Conservation (phyloP, 1,140 invertebrate species). For the Neocloeon triangulifer region DNA sequence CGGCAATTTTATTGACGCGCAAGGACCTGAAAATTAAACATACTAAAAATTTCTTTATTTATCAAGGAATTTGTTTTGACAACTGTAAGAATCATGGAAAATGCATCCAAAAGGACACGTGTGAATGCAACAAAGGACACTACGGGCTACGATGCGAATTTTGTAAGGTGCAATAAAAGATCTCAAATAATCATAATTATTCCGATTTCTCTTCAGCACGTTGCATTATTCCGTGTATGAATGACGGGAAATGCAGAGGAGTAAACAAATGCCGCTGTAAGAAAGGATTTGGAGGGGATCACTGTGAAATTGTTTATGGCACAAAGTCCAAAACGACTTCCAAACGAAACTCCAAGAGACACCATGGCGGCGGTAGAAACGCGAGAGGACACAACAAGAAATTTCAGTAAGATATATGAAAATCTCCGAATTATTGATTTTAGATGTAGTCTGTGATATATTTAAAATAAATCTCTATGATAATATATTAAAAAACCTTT, state of each 20-base stretch:
- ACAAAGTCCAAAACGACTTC: too few relatives aligned
- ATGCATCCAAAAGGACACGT: slow-evolving; percentile 80
- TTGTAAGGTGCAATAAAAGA: slow-evolving; percentile 37
- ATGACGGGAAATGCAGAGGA: slow-evolving; percentile 61
- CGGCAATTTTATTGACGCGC: too few relatives aligned
- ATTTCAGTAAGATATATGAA: too few relatives aligned
- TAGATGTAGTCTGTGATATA: too few relatives aligned
- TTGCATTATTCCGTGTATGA: slow-evolving; percentile 69
- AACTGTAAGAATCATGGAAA: slow-evolving; percentile 87
- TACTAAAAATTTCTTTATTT: too few relatives aligned
- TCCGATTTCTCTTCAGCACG: slow-evolving; percentile 41
- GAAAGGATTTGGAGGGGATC: slow-evolving; percentile 50
- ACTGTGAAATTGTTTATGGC: slow-evolving; percentile 59
- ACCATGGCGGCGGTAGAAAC: too few relatives aligned
- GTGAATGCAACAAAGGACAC: slow-evolving; percentile 70
- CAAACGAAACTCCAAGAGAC: too few relatives aligned
- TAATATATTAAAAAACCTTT: too few relatives aligned
- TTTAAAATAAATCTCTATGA: too few relatives aligned
- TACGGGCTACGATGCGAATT: slow-evolving; percentile 74
- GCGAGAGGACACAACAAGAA: too few relatives aligned
- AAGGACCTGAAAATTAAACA: too few relatives aligned
- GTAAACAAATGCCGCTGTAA: slow-evolving; percentile 68
- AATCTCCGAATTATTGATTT: too few relatives aligned
- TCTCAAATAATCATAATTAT: slow-evolving; percentile 1
- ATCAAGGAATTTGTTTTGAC: slow-evolving; percentile 65